Evolutionary conservation across 2,113 vertebrate genomes (phyloP).

Genomic region (Apistogramma diplotaenia): DNA sequence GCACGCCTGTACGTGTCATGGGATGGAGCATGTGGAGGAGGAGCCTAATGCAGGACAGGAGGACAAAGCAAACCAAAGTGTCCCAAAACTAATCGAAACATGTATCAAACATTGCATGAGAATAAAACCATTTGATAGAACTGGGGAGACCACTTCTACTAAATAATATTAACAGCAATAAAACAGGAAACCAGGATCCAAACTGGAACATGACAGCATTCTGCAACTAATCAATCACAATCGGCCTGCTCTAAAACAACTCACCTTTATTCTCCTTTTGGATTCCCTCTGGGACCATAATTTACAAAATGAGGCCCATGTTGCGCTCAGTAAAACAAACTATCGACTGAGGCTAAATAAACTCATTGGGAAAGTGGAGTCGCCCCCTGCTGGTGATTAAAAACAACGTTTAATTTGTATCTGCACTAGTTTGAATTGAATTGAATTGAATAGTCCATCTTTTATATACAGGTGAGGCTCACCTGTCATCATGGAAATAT

Average conservation of each 20-base stretch:
- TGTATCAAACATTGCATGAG: neutral
- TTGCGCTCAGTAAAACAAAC: fast-evolving
- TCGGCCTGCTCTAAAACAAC: too few species aligned
- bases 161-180: neutral
- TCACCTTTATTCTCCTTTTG: neutral
- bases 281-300: neutral
- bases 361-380: neutral
- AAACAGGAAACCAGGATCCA: neutral
- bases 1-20: neutral
- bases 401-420: neutral
- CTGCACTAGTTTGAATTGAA: too few species aligned
- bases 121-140: neutral
- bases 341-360: neutral
- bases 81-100: neutral
- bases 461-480: too few species aligned
- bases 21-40: neutral
- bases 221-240: too few species aligned
- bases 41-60: neutral
- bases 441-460: too few species aligned
- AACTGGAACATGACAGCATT: neutral
- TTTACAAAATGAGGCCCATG: neutral
- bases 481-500: too few species aligned
- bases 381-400: neutral
- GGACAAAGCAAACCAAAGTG: neutral
- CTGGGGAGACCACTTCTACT: neutral